Percentiles rank a stretch among this genome's conserved stretches.
Evolutionary conservation across 2,888 invertebrate genomes (phyloP).

Genomic region (Bombylius discolor): DNA sequence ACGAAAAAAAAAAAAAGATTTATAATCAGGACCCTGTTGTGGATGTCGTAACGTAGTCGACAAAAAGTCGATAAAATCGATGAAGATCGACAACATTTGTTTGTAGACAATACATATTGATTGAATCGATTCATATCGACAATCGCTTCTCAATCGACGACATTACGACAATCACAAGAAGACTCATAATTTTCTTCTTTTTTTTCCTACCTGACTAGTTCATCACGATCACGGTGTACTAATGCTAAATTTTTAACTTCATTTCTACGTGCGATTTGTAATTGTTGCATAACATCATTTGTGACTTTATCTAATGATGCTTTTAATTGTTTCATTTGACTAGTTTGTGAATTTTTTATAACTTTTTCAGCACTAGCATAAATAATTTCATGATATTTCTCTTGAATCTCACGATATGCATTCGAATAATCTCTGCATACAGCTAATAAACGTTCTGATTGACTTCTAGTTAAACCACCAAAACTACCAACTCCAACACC

Average conservation of each 20-base stretch:
- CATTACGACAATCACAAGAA: not conserved
- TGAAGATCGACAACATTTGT: no score
- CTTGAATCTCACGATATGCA: constrained; percentile 61
- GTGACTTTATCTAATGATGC: constrained; percentile 58
- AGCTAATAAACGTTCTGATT: constrained; percentile 49
- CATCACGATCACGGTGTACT: constrained; percentile 81
- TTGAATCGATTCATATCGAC: not conserved
- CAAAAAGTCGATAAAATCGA: no score
- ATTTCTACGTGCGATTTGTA: constrained; percentile 71
- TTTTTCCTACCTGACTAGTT: constrained; percentile 61
- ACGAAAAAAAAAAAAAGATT: not conserved
- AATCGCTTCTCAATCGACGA: no score
- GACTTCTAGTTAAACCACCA: constrained; percentile 44
- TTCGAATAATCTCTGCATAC: constrained; percentile 53
- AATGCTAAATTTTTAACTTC: constrained; percentile 80
- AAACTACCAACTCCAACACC: constrained; percentile 34
- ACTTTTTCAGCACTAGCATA: constrained; percentile 67
- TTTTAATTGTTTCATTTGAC: constrained; percentile 66
- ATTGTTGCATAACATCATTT: constrained; percentile 60
- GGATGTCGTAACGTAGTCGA: no score
- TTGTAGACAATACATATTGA: no score
- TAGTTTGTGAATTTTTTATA: constrained; percentile 61
- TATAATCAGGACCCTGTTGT: no score
- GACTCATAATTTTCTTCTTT: not conserved
- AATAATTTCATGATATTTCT: constrained; percentile 72